Evolutionary conservation across 1,140 invertebrate genomes (phyloP).

Genomic region (Drosophila tsacasi): DNA sequence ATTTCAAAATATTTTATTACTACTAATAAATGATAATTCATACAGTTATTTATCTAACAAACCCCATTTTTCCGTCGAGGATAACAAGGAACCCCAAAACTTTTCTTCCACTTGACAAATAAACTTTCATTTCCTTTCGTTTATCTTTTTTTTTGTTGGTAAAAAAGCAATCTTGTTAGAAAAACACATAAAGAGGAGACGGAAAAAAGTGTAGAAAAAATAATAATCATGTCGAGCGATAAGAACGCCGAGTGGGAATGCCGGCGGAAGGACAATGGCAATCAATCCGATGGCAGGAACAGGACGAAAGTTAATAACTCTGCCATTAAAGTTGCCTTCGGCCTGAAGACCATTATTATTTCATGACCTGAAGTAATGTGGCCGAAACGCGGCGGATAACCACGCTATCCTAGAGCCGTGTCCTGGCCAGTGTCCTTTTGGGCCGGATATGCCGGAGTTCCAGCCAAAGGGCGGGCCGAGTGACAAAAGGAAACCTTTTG

Average conservation of each 20-base stretch:
- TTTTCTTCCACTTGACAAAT: slow-evolving; percentile 27
- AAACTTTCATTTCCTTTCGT: slow-evolving; percentile 19
- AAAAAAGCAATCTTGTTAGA: slow-evolving; percentile 25
- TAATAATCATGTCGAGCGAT: slow-evolving; percentile 53
- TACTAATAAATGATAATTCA: slow-evolving; percentile 10
- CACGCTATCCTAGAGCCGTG: slow-evolving; percentile 26
- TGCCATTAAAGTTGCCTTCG: slow-evolving; percentile 62
- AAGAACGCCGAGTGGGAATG: slow-evolving; percentile 34
- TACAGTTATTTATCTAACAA: background rate
- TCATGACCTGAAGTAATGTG: slow-evolving; percentile 70
- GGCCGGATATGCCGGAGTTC: slow-evolving; percentile 25
- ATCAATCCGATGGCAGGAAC: slow-evolving; percentile 57
- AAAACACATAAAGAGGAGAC: slow-evolving; percentile 14
- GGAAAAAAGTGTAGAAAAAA: slow-evolving; percentile 29
- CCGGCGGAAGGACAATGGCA: slow-evolving; percentile 48
- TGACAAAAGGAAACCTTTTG: slow-evolving; percentile 81
- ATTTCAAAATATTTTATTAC: background rate
- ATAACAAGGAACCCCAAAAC: slow-evolving; percentile 9
- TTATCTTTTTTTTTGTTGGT: background rate
- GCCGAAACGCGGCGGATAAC: slow-evolving; percentile 18
- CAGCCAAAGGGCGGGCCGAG: slow-evolving; percentile 26
- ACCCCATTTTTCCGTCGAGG: background rate
- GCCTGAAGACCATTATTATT: slow-evolving; percentile 65
- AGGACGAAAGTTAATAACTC: slow-evolving; percentile 75
- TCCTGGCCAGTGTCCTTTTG: slow-evolving; percentile 36